A percentile compares a stretch with the other conserved stretches of the same genome.
Evolutionary conservation across 1,140 invertebrate genomes (phyloP).

Genomic region (Laupala kohalensis): DNA sequence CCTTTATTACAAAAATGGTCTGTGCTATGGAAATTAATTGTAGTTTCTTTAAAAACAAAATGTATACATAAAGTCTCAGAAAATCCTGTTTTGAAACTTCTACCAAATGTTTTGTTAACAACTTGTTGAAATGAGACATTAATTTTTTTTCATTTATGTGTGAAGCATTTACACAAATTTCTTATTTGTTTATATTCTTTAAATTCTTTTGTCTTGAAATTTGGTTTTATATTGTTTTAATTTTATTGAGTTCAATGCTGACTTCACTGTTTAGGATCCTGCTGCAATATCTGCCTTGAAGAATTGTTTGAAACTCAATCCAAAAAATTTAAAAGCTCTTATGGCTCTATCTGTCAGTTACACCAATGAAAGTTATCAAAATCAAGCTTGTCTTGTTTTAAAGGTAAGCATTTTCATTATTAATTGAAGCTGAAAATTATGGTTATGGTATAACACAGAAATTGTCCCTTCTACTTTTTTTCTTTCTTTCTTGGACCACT

Average conservation of each 20-base stretch:
- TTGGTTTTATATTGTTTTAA: not conserved
- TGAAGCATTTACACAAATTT: not conserved
- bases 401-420: no score
- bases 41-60: no score
- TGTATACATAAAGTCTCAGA: no score
- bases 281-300: conserved; percentile 78
- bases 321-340: conserved; percentile 67
- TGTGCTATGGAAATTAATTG: no score
- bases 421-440: no score
- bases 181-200: not conserved
- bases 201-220: not conserved
- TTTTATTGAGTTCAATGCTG: no score
- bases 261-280: conserved; percentile 73
- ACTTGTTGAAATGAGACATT: no score
- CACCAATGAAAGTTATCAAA: conserved; percentile 71
- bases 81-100: no score
- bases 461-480: not conserved
- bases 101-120: no score
- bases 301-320: conserved; percentile 69
- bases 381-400: conserved; percentile 38
- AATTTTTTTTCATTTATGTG: not conserved
- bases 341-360: conserved; percentile 87
- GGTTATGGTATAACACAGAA: no score
- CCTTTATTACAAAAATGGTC: no score
- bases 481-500: not conserved